Evolutionary conservation across 1,140 invertebrate species (phyloP).

Genomic region (Trichonephila clavipes): DNA sequence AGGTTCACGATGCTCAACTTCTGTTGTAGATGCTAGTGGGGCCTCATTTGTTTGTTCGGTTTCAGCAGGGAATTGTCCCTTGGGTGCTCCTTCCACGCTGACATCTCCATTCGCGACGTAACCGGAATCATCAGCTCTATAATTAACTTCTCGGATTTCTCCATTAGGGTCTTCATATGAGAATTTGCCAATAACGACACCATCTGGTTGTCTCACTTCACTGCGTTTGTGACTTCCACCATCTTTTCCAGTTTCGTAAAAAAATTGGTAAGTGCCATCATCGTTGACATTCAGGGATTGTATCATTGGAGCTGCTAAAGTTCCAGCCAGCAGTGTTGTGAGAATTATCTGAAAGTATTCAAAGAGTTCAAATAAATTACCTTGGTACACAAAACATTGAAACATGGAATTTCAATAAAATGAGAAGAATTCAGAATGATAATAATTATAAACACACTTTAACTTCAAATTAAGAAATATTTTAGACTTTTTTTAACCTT

Average conservation of each 20-base stretch:
- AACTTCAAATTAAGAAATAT: too few relatives aligned
- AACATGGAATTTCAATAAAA: too few relatives aligned
- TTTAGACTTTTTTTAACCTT: too few relatives aligned
- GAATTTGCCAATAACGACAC: conserved; percentile 92
- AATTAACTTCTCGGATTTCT: conserved; percentile 92
- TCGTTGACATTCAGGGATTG: conserved; percentile 75
- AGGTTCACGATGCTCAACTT: not conserved
- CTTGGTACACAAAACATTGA: not conserved
- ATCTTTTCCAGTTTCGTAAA: conserved; percentile 91
- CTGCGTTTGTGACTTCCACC: conserved; percentile 89
- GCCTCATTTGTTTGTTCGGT: conserved; percentile 2
- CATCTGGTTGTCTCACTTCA: conserved; percentile 91
- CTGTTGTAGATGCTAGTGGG: not conserved
- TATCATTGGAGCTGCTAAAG: conserved; percentile 19
- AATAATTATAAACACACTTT: too few relatives aligned
- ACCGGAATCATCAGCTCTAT: conserved; percentile 87
- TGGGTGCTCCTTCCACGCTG: conserved; percentile 60
- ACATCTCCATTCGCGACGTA: conserved; percentile 72
- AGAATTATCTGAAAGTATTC: conserved; percentile 51
- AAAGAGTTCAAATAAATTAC: not conserved
- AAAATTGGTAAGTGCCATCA: conserved; percentile 91
- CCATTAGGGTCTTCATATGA: conserved; percentile 93
- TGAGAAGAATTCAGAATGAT: too few relatives aligned
- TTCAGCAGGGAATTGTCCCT: conserved; percentile 44
- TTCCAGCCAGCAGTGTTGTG: not conserved